phyloP scores from a whole-genome alignment of 2,888 invertebrate genomes.

The Drosophila atripex region DNA sequence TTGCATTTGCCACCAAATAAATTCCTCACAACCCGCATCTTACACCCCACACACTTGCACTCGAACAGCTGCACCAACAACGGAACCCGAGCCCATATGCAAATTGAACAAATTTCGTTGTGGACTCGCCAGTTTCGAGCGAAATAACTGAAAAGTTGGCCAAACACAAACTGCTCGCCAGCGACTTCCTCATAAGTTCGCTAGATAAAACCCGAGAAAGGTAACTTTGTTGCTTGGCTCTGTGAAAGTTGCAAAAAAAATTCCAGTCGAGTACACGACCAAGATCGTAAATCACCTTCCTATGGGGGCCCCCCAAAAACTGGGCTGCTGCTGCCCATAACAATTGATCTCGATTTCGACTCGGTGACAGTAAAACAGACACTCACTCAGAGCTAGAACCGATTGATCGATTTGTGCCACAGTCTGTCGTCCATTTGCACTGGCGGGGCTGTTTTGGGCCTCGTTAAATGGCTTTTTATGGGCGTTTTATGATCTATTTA shows the following conservation, averaged over 20 bases:
- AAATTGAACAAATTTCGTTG: slow-evolving; percentile 76
- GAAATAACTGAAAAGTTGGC: slow-evolving; percentile 44
- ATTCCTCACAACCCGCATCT: slow-evolving; percentile 44
- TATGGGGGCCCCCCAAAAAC: slow-evolving; percentile 34
- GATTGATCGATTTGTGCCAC: slow-evolving; percentile 40
- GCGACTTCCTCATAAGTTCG: slow-evolving; percentile 24
- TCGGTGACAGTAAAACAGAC: slow-evolving; percentile 10
- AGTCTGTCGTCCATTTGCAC: slow-evolving; percentile 41
- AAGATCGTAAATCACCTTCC: slow-evolving; percentile 68
- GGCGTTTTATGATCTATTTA: slow-evolving; percentile 83
- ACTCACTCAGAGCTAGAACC: slow-evolving; percentile 14
- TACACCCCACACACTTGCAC: no score
- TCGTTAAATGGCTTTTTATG: slow-evolving; percentile 81
- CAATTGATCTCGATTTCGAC: slow-evolving; percentile 8
- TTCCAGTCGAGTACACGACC: slow-evolving; percentile 58
- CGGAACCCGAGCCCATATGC: slow-evolving; percentile 46
- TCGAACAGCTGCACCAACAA: no score
- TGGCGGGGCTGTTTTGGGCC: slow-evolving; percentile 45
- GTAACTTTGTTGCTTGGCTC: slow-evolving; percentile 21
- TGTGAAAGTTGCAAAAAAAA: slow-evolving; percentile 62
- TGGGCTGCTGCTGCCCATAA: slow-evolving; percentile 23
- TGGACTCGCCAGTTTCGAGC: slow-evolving; percentile 62
- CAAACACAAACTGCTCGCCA: slow-evolving; percentile 43
- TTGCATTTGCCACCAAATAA: slow-evolving; percentile 78
- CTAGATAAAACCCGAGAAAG: slow-evolving; percentile 43